phyloP scores from a whole-genome alignment of 2,888 invertebrate genomes.

The Cosmorhoe ocellata region DNA sequence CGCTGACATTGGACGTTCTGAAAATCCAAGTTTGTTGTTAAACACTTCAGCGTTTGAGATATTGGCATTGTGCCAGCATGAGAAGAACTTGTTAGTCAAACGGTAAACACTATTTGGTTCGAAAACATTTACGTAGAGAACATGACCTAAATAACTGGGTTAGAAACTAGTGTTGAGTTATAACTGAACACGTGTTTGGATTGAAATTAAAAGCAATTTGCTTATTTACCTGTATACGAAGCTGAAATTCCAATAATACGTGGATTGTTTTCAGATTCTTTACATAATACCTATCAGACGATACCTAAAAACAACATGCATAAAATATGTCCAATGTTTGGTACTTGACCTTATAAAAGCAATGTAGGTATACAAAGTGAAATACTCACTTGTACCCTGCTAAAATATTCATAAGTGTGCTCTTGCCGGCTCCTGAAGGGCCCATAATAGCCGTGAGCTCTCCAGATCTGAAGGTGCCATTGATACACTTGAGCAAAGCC shows the following conservation, averaged over 20 bases:
- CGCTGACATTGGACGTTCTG: slow-evolving; percentile 92
- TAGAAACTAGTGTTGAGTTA: neutral
- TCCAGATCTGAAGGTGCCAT: slow-evolving; percentile 94
- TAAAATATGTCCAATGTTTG: neutral
- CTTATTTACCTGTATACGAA: too few species aligned
- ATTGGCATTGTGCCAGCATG: slow-evolving; percentile 17
- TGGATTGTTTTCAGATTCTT: too few species aligned
- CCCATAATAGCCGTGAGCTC: slow-evolving; percentile 98
- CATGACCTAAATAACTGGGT: slow-evolving; percentile 4
- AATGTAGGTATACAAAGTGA: slow-evolving; percentile 6
- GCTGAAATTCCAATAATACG: too few species aligned
- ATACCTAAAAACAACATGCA: too few species aligned
- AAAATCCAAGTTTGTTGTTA: slow-evolving; percentile 37
- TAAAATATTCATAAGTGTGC: slow-evolving; percentile 93
- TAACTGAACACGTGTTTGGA: too few species aligned
- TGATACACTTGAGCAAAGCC: slow-evolving; percentile 92
- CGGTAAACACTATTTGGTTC: slow-evolving; percentile 9
- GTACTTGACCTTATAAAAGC: slow-evolving; percentile 2
- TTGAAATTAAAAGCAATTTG: too few species aligned
- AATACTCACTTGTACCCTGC: slow-evolving; percentile 91
- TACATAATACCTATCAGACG: too few species aligned
- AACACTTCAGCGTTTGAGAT: slow-evolving; percentile 14
- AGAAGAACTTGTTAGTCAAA: slow-evolving; percentile 8
- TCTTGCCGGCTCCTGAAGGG: slow-evolving; percentile 91
- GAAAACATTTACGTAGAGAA: neutral